These are phyloP conservation scores for Addax nasomaculatus DNA, from an alignment of 2,113 vertebrate genomes.

Conservation along the genomic window DNA sequence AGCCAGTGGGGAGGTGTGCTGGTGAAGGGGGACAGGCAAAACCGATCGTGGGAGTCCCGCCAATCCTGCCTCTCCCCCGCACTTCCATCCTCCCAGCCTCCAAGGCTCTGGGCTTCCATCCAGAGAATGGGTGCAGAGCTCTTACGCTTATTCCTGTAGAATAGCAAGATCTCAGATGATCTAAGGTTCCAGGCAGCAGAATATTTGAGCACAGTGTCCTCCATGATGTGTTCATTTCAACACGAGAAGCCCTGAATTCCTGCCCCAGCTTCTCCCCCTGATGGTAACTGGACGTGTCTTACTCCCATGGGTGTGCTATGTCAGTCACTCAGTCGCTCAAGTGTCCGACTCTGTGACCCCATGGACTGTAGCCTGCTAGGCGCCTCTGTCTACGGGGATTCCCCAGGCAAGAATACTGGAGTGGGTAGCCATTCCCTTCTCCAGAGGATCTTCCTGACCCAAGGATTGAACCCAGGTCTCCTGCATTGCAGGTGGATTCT, in stretches of 20 bases:
- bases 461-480: not conserved
- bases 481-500: not conserved
- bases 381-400: not conserved
- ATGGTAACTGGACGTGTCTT: not conserved
- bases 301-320: not conserved
- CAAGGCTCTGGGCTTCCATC: not conserved
- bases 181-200: not conserved
- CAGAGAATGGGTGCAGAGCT: not conserved
- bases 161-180: not conserved
- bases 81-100: not conserved
- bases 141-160: not conserved
- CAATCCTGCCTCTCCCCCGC: not conserved
- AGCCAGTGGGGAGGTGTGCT: not conserved
- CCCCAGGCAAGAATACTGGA: not conserved
- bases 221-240: not conserved
- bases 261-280: not conserved
- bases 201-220: not conserved
- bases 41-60: not conserved
- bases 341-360: accelerated
- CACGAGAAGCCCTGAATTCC: not conserved
- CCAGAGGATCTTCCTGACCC: not conserved
- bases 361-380: not conserved
- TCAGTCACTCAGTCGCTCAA: not conserved
- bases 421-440: not conserved
- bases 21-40: not conserved